phyloP scores from a whole-genome alignment of 2,888 invertebrate species.

The Hartigia nigra region DNA sequence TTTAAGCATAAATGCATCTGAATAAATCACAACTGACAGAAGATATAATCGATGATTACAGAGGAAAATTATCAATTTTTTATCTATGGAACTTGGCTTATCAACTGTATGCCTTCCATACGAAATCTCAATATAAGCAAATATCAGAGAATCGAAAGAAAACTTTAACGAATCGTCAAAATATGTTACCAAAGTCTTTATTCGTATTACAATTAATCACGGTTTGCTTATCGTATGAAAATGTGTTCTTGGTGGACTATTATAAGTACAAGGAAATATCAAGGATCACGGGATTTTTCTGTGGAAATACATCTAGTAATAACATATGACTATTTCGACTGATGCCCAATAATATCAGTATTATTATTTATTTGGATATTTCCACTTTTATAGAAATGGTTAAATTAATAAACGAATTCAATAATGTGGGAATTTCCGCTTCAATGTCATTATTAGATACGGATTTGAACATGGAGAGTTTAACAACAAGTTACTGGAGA shows the following conservation, averaged over 20 bases:
- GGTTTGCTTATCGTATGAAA: constrained; percentile 17
- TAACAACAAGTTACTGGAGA: constrained; percentile 29
- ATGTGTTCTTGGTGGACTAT: constrained; percentile 41
- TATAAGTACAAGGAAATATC: constrained; percentile 39
- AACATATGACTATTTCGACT: not conserved
- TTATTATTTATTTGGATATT: not conserved
- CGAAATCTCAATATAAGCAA: too few relatives aligned
- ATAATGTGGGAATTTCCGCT: constrained; percentile 38
- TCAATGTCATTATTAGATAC: constrained; percentile 34
- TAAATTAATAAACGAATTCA: constrained; percentile 40
- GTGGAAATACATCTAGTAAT: constrained; percentile 36
- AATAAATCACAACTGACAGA: too few relatives aligned
- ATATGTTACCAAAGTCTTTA: too few relatives aligned
- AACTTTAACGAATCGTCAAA: too few relatives aligned
- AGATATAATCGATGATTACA: too few relatives aligned
- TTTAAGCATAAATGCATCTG: too few relatives aligned
- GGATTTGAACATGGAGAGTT: constrained; percentile 33
- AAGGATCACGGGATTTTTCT: constrained; percentile 45
- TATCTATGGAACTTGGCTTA: too few relatives aligned
- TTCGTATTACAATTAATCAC: too few relatives aligned
- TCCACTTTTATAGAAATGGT: constrained; percentile 35
- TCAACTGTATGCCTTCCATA: too few relatives aligned
- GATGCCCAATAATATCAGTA: not conserved
- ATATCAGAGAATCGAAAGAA: too few relatives aligned
- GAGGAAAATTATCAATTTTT: too few relatives aligned